These are phyloP conservation scores for Dicycla oo DNA, from an alignment of 2,888 invertebrate species.

Conservation along the genomic window DNA sequence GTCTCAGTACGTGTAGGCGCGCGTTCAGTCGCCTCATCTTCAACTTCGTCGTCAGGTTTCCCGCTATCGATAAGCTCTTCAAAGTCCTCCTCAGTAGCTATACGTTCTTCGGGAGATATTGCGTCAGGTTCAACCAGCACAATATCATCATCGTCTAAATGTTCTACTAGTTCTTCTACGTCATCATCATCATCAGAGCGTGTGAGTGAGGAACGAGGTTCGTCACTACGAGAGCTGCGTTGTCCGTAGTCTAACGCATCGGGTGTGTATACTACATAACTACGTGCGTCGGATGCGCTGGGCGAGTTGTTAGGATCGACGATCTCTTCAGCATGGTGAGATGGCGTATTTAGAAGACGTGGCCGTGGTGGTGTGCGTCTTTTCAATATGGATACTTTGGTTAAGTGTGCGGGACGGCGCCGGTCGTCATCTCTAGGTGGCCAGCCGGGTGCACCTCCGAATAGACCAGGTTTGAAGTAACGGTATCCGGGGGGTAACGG, in stretches of 20 bases:
- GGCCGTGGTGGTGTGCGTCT: constrained; percentile 91
- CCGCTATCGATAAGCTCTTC: constrained; percentile 92
- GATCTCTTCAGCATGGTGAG: constrained; percentile 82
- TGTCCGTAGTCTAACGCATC: constrained; percentile 90
- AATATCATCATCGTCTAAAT: constrained; percentile 91
- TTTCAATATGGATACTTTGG: constrained; percentile 91
- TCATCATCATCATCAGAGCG: constrained; percentile 81
- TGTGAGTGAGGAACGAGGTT: constrained; percentile 77
- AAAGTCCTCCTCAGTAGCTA: constrained; percentile 92
- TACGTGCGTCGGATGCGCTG: constrained; percentile 86
- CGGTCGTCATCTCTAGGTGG: constrained; percentile 82
- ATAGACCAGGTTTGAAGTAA: constrained; percentile 91
- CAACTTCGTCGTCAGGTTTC: constrained; percentile 88
- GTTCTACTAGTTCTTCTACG: constrained; percentile 80
- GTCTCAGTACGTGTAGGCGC: constrained; percentile 88
- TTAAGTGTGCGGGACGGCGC: constrained; percentile 79
- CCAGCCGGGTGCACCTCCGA: constrained; percentile 93
- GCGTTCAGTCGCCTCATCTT: constrained; percentile 79
- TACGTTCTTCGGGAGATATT: constrained; percentile 91
- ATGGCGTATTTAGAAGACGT: constrained; percentile 78
- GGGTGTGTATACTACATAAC: constrained; percentile 92
- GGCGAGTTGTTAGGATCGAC: constrained; percentile 76
- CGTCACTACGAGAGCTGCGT: constrained; percentile 82
- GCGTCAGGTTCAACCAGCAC: constrained; percentile 91
- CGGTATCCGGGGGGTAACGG: constrained; percentile 91